Conservation (phyloP, 2,113 vertebrate species). For the Suncus etruscus region DNA sequence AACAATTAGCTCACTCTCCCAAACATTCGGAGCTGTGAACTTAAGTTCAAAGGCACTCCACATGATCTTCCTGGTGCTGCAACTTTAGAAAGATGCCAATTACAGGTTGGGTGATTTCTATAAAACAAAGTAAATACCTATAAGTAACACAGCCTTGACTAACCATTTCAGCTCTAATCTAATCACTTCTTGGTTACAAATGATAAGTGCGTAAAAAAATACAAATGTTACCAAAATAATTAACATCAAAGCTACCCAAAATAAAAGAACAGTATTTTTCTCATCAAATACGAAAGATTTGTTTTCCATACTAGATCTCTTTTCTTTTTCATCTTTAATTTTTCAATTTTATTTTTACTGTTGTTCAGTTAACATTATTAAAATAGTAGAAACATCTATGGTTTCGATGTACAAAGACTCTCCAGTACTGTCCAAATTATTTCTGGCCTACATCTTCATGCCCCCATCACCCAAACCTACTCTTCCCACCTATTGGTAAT, state of each 20-base stretch:
- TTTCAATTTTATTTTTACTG: no score
- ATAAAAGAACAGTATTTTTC: conserved; percentile 24
- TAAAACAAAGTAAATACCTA: background rate
- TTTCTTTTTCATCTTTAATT: no score
- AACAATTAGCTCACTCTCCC: background rate
- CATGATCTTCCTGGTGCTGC: background rate
- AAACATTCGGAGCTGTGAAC: background rate
- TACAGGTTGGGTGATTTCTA: background rate
- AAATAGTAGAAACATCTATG: no score
- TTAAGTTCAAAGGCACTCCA: background rate
- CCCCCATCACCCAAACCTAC: no score
- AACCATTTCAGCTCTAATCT: conserved; percentile 36
- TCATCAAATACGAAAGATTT: background rate
- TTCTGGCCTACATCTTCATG: no score
- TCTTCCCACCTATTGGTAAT: no score
- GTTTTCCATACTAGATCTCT: no score
- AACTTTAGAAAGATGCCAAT: conserved; percentile 3
- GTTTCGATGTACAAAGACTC: no score
- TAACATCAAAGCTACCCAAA: background rate
- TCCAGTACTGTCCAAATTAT: no score
- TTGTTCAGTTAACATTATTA: no score
- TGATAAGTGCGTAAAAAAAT: background rate
- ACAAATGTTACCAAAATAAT: conserved; percentile 4
- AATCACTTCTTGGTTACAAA: background rate
- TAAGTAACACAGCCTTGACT: background rate